Conservation (phyloP, 2,888 invertebrate species). For the Pseudeuparius sepicola region DNA sequence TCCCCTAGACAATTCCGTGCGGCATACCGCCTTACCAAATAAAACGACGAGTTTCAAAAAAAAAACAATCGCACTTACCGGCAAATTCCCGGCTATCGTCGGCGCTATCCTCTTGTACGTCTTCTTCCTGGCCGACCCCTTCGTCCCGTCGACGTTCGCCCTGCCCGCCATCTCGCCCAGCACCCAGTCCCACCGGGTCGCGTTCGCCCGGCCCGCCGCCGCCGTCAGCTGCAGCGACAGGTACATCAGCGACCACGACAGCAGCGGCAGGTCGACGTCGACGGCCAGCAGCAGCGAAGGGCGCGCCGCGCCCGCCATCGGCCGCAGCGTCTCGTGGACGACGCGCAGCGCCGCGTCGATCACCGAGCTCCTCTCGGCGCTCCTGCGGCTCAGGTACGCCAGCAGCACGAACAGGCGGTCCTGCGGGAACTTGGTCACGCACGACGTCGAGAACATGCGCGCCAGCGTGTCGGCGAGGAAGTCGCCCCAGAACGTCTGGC, state of each 20-base stretch:
- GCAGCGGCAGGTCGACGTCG: slow-evolving; percentile 53
- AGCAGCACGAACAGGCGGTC: slow-evolving; percentile 82
- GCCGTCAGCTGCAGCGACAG: slow-evolving; percentile 59
- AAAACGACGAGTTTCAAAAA: too few relatives aligned
- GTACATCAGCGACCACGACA: slow-evolving; percentile 69
- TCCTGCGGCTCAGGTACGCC: slow-evolving; percentile 78
- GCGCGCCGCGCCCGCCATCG: slow-evolving; percentile 26
- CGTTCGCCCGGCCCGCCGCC: slow-evolving; percentile 25
- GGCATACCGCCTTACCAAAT: too few relatives aligned
- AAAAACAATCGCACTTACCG: too few relatives aligned
- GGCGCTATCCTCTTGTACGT: slow-evolving; percentile 55
- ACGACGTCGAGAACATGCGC: slow-evolving; percentile 67
- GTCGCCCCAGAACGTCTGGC: slow-evolving; percentile 71
- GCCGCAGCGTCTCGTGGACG: slow-evolving; percentile 47
- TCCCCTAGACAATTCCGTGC: too few relatives aligned
- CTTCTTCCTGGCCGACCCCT: slow-evolving; percentile 48
- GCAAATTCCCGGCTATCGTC: too few relatives aligned
- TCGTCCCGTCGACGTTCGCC: slow-evolving; percentile 37
- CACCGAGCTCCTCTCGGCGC: slow-evolving; percentile 53
- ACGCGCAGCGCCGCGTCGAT: slow-evolving; percentile 53
- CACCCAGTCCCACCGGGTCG: slow-evolving; percentile 80
- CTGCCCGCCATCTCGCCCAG: slow-evolving; percentile 62
- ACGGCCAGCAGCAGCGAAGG: slow-evolving; percentile 39
- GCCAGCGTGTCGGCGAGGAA: slow-evolving; percentile 77
- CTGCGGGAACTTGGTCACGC: slow-evolving; percentile 71